Conservation (phyloP, 2,113 vertebrate species). For the Tragelaphus strepsiceros region DNA sequence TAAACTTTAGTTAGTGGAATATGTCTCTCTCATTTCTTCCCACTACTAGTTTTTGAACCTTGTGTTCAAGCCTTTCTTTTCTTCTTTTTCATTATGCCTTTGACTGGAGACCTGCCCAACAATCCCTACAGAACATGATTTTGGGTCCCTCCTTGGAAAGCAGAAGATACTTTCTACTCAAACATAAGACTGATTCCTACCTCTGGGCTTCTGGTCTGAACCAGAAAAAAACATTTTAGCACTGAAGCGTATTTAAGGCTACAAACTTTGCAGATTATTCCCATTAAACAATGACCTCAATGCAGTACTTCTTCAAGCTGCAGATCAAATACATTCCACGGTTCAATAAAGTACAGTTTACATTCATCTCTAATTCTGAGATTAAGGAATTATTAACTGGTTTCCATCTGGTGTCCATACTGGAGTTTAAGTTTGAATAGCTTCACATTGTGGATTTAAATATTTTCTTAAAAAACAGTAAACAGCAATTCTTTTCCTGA, state of each 20-base stretch:
- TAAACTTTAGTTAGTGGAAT: neutral
- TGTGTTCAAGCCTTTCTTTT: neutral
- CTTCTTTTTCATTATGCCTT: neutral
- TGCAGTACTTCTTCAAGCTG: neutral
- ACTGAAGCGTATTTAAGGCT: neutral
- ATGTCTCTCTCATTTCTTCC: neutral
- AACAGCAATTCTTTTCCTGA: slow-evolving; percentile 35
- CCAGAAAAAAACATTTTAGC: neutral
- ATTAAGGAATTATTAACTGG: neutral
- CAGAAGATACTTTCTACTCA: neutral
- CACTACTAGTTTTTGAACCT: neutral
- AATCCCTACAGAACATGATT: neutral
- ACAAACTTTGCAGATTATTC: neutral
- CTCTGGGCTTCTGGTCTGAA: neutral
- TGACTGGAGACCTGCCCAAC: neutral
- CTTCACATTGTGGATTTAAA: slow-evolving; percentile 46
- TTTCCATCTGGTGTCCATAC: slow-evolving; percentile 42
- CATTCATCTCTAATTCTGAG: neutral
- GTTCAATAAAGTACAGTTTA: neutral
- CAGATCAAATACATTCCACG: neutral
- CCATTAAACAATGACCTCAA: slow-evolving; percentile 13
- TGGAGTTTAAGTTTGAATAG: slow-evolving; percentile 36
- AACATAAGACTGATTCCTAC: neutral
- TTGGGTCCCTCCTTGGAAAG: neutral
- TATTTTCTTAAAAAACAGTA: slow-evolving; percentile 26